Base-by-base conservation (phyloP, 2,888 invertebrate species). In the Agonopterix alstromeriana region DNA sequence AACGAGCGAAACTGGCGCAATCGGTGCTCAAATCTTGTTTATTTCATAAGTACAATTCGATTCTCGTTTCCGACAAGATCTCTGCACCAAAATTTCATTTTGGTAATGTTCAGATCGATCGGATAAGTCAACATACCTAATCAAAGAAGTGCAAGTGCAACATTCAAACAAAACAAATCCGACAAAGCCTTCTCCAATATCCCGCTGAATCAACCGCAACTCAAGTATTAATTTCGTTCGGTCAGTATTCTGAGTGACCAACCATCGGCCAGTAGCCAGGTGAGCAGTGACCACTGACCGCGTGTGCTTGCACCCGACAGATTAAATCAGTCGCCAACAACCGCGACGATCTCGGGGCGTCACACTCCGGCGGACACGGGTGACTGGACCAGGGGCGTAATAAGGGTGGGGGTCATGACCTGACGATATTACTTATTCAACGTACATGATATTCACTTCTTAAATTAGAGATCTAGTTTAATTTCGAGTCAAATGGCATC, bases 301-400 rank as follows among this genome's bases (percentile, higher is more conserved):
- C 47, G 8, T 38, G 46, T 48, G 58, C 68, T n/a, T 71, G 76
- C 72, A 63, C 65, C 65, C 69, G 75, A 77, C 77, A 71, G 70
- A 74, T 77, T 65, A 69, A 75, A 78, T 79, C 75, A 74, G 70
- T 57, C 68, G 64, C 66, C 71, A 67, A 66, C 70, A 67, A 70
- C 79, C 71, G 70, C 73, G 68, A 65, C 67, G 70, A 71, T 71
- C 71, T 63, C 55, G 58, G 69, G 60, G 53, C 68, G 67, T 71
- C 75, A 67, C 70, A 67, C 72, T 65, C 62, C 64, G 58, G 57
- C 53, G 65, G 57, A 50, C 67, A 61, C 60, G n/a, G 10, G 10
- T 3, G 38, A 27, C 27, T 27, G 27, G 27, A 27, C 27, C 7
- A 27, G 27, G 5, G 1, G 27, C 27, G 27, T 27, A 27, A 27